Conservation (phyloP, 2,113 vertebrate genomes). For the Rana temporaria region DNA sequence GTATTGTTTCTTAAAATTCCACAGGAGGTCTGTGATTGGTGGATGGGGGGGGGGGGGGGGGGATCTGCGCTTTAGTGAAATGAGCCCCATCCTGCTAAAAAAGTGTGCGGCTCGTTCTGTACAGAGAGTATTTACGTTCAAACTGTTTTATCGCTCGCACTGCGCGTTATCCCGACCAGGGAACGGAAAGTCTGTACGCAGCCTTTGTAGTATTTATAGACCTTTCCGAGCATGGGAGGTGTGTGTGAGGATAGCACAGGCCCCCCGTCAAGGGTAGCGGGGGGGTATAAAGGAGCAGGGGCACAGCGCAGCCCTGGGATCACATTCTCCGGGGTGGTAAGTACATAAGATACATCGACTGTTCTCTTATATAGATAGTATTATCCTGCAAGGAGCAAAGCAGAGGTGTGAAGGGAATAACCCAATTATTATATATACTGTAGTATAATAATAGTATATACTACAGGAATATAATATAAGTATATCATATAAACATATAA, state of each 20-base stretch:
- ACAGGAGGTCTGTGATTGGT: background rate
- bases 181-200: rapidly evolving
- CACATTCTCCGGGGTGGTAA: background rate
- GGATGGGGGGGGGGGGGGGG: no score
- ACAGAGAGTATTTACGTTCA: slow-evolving; percentile 17
- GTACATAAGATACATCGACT: background rate
- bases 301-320: background rate
- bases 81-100: no score
- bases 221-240: slow-evolving; percentile 52
- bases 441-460: no score
- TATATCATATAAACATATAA: no score
- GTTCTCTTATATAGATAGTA: no score
- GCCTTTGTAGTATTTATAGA: slow-evolving; percentile 58
- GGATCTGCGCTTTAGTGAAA: no score
- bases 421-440: no score
- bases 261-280: background rate
- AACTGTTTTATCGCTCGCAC: slow-evolving; percentile 17
- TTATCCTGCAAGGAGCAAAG: no score
- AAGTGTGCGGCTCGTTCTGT: background rate
- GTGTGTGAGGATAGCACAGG: background rate
- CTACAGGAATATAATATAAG: no score
- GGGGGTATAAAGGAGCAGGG: slow-evolving; percentile 21
- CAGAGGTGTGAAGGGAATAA: no score
- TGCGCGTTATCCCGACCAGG: background rate
- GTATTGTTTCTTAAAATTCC: background rate